phyloP scores from a whole-genome alignment of 2,888 invertebrate species.

The Andrena flavipes region DNA sequence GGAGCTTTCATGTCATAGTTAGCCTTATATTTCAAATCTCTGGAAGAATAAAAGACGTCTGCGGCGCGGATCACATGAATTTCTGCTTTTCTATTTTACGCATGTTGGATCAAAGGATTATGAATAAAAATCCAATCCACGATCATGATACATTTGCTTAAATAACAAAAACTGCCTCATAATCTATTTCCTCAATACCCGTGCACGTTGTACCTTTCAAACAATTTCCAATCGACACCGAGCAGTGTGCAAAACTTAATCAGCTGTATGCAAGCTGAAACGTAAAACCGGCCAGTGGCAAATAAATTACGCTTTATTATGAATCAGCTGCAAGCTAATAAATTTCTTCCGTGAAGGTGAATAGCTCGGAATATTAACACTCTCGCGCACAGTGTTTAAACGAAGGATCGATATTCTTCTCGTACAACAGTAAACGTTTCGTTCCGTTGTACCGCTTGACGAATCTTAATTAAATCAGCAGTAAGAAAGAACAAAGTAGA shows the following conservation, averaged over 20 bases:
- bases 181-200: no score
- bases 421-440: slow-evolving; percentile 38
- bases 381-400: slow-evolving; percentile 13
- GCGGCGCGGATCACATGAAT: no score
- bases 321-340: neutral
- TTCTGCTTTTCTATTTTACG: no score
- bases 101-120: no score
- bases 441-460: slow-evolving; percentile 16
- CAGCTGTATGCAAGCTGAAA: neutral
- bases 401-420: slow-evolving; percentile 33
- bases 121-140: no score
- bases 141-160: no score
- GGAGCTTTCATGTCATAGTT: no score
- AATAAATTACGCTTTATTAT: neutral
- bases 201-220: no score
- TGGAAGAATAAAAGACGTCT: no score
- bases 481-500: slow-evolving; percentile 26
- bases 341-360: neutral
- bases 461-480: slow-evolving; percentile 55
- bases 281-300: neutral
- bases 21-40: no score
- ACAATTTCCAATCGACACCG: no score
- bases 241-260: neutral
- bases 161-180: no score
- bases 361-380: slow-evolving; percentile 17